phyloP scores from a whole-genome alignment of 2,888 invertebrate genomes.

The Caenorhabditis zanzibari region DNA sequence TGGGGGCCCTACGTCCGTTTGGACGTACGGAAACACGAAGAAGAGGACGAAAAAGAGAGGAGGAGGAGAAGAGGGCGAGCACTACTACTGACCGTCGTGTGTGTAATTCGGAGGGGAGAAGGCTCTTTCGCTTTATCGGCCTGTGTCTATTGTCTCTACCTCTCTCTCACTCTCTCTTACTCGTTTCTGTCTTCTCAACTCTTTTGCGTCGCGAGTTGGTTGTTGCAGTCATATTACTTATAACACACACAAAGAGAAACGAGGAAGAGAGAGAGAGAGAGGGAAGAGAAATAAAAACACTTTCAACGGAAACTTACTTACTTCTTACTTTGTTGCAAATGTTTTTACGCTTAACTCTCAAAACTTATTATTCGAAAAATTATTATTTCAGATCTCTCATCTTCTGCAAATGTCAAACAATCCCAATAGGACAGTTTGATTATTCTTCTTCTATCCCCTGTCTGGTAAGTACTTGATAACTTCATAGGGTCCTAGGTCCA shows the following conservation, averaged over 20 bases:
- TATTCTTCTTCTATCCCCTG: conserved; percentile 22
- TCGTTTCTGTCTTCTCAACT: conserved; percentile 23
- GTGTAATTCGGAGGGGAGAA: conserved; percentile 64
- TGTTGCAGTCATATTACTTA: conserved; percentile 65
- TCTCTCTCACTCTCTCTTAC: conserved; percentile 27
- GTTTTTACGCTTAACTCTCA: conserved; percentile 2
- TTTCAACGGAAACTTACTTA: conserved; percentile 63
- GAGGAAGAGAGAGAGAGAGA: conserved; percentile 20
- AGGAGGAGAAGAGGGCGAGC: conserved; percentile 33
- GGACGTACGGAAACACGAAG: conserved; percentile 18
- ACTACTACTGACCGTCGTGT: conserved; percentile 65
- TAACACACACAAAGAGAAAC: conserved; percentile 57
- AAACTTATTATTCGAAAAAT: no score
- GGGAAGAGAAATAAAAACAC: conserved; percentile 52
- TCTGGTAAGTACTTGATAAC: conserved; percentile 36
- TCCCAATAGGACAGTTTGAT: conserved; percentile 28
- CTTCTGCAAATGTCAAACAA: conserved; percentile 38
- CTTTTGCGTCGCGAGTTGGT: conserved; percentile 34
- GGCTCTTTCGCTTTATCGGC: conserved; percentile 54
- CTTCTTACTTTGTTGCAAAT: conserved; percentile 44
- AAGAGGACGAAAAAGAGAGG: conserved; percentile 28
- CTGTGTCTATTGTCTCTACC: conserved; percentile 48
- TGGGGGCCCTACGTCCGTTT: conserved; percentile 57
- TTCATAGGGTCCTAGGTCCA: conserved; percentile 3
- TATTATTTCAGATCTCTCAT: conserved; percentile 11